phyloP scores from a whole-genome alignment of 2,113 vertebrate species.

The Nipponia nippon region DNA sequence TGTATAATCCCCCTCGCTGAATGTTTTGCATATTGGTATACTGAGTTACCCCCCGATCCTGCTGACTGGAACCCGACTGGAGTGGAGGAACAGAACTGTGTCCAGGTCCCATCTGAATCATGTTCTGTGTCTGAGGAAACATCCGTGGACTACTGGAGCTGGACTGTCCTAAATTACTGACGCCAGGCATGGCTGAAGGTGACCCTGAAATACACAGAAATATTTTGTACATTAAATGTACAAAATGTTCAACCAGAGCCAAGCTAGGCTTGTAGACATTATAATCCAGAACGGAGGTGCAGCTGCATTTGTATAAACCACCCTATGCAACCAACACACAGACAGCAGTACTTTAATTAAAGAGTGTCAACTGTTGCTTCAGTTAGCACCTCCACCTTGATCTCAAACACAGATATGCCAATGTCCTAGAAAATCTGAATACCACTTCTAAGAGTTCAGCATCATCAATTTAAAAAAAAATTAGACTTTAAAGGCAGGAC shows the following conservation, averaged over 20 bases:
- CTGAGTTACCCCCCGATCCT: conserved; percentile 82
- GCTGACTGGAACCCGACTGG: conserved; percentile 73
- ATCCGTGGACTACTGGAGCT: conserved; percentile 81
- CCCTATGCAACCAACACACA: background rate
- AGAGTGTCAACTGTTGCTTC: background rate
- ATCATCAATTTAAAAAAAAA: background rate
- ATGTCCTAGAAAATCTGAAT: background rate
- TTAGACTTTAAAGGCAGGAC: background rate
- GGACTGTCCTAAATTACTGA: conserved; percentile 82
- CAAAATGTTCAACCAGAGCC: background rate
- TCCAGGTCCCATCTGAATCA: conserved; percentile 85
- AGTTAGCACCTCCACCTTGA: background rate
- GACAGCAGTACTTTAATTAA: background rate
- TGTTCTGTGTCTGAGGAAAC: conserved; percentile 85
- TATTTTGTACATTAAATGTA: background rate
- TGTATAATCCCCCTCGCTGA: conserved; percentile 82
- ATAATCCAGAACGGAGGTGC: background rate
- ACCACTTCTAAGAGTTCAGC: background rate
- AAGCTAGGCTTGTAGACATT: background rate
- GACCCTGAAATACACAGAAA: conserved; percentile 75
- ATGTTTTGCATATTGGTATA: conserved; percentile 81
- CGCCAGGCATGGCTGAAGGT: conserved; percentile 79
- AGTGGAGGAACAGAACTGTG: conserved; percentile 76
- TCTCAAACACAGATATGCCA: background rate
- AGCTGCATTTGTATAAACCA: background rate